Evolutionary conservation across 2,797 vertebrate species (phyloP), one percentile per base, ranked within the genome.

Genomic region (Sebastes nivosus): DNA sequence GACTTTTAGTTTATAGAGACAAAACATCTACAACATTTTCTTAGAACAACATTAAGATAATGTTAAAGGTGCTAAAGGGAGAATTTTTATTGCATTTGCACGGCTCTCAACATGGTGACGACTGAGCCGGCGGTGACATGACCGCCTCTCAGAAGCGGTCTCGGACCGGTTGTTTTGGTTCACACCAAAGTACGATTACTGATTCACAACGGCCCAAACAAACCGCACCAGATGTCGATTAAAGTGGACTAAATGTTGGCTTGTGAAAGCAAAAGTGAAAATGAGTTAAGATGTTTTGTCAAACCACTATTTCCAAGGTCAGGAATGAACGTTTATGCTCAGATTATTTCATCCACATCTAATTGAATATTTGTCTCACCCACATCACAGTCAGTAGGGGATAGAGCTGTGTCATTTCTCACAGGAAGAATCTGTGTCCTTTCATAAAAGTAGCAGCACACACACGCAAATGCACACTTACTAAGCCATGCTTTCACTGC

Each of bases 401-500:
- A 64, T 4, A 30, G 11, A 81, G 65, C 67, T 1, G 79, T 82
- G 74, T 82, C 52, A 79, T 80, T 83, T 85, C 73, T 78, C 69
- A 83, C 85, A 89, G 84, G 78, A 87, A 88, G 61, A 80, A 74
- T 52, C 38, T 22, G 54, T 25, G 46, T 87, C 61, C 79, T 84
- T 81, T 79, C 54, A 85, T 65, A 67, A 73, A 73, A 83, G 77
- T 42, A 71, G 60, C 61, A 76, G 75, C 71, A 69, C 81, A 87
- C 67, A 64, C 69, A 67, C 67, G 83, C 67, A 67, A 61, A 78
- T 14, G 64, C 66, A 80, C 60, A 67, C 65, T 78, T 72, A 32
- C 78, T 90, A 87, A 92, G 87, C 88, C 70, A 6, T 55, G 83
- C 84, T 82, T 89, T 91, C 82, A 90, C 64, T 57, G 8, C 16